phyloP scores from a whole-genome alignment of 2,888 invertebrate species.

The Dinocampus coccinellae region DNA sequence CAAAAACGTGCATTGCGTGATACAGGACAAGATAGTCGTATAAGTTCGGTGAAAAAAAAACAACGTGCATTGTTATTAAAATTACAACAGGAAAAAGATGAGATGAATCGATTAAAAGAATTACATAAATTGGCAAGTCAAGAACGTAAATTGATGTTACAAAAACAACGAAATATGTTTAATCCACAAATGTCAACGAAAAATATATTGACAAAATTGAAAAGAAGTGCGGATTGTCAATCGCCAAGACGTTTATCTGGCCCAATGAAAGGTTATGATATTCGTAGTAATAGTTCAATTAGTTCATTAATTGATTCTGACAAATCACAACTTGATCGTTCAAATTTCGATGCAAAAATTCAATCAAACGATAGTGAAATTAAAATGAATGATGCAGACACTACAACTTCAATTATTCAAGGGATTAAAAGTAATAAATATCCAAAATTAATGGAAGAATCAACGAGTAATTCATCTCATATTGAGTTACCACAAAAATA shows the following conservation, averaged over 20 bases:
- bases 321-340: constrained; percentile 64
- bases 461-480: constrained; percentile 38
- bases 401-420: constrained; percentile 49
- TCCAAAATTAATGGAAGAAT: constrained; percentile 45
- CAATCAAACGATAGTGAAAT: constrained; percentile 54
- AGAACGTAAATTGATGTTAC: constrained; percentile 71
- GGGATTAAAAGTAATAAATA: constrained; percentile 43
- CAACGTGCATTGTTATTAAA: constrained; percentile 77
- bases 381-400: constrained; percentile 46
- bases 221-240: constrained; percentile 68
- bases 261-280: constrained; percentile 71
- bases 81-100: constrained; percentile 78
- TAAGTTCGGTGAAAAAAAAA: constrained; percentile 75
- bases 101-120: constrained; percentile 75
- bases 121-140: constrained; percentile 72
- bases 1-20: constrained; percentile 72
- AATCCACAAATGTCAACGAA: constrained; percentile 72
- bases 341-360: constrained; percentile 55
- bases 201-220: constrained; percentile 70
- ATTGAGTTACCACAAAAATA: constrained; percentile 52
- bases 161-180: constrained; percentile 72
- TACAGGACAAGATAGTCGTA: constrained; percentile 66
- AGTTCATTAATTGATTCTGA: constrained; percentile 67
- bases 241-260: constrained; percentile 69
- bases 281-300: constrained; percentile 69